These are phyloP conservation scores for Crotalus viridis DNA, from an alignment of 2,113 vertebrate species.

Conservation along the genomic window DNA sequence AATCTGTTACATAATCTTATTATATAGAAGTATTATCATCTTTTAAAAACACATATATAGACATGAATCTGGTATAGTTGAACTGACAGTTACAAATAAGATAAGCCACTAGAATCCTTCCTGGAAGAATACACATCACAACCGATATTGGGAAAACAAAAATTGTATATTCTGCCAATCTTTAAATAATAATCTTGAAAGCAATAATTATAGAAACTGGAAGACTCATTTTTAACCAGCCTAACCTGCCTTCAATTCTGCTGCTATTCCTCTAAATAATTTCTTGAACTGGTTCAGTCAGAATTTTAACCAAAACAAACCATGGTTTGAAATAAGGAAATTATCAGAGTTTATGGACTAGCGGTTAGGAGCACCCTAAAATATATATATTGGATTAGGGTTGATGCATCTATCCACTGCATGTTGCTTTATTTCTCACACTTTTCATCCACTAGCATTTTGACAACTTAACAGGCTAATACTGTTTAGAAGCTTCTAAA, in stretches of 20 bases:
- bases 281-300: too few relatives aligned
- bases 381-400: neutral
- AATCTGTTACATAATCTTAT: neutral
- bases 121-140: neutral
- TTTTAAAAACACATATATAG: neutral
- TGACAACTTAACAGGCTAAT: slow-evolving; percentile 5
- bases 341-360: neutral
- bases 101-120: neutral
- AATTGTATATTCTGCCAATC: neutral
- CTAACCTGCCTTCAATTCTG: neutral
- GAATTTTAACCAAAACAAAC: neutral
- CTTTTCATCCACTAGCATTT: slow-evolving; percentile 16
- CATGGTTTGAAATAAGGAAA: neutral
- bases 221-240: neutral
- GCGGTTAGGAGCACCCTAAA: neutral
- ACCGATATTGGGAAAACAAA: neutral
- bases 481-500: slow-evolving; percentile 20
- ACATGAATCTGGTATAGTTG: neutral
- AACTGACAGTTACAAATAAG: neutral
- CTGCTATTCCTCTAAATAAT: neutral
- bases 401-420: slow-evolving; percentile 22
- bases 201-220: neutral
- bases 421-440: slow-evolving; percentile 17
- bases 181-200: neutral
- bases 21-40: neutral